Base-by-base conservation (phyloP, 2,113 vertebrate species). In the Pomatostomus ruficeps region DNA sequence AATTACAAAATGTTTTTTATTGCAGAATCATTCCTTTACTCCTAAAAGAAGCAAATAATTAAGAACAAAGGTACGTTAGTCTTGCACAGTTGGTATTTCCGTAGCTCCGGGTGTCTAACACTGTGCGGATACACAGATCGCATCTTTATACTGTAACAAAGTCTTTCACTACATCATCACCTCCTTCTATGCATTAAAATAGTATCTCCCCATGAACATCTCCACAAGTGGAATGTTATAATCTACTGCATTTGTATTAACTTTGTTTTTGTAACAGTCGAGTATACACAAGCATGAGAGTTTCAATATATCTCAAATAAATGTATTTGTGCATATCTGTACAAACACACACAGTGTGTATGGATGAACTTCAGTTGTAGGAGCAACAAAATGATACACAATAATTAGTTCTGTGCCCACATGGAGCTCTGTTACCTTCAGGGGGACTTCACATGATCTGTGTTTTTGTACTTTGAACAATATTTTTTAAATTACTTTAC, bases 401-500 rank as follows among this genome's bases (percentile, higher is more conserved):
- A 5, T 49, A 90, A 93, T 52, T 63, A 89, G 31, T 62, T 48
- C 25, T 77, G 78, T 63, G 43, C 59, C 71, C 49, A 89, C 62
- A 58, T 3, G 8, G 80, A 91, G 79, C 79, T 91, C 51, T 55
- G 61, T 59, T 88, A 71, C 75, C 51, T 84, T 93, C 72, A 83
- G 59, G 26, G 36, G 26, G 55, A 66, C 68, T 77, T 92, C 63
- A n/a, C 14, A 75, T 23, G 45, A 76, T 70, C 85, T 36, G 8
- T 54, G 77, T 88, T 94, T 95, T 63, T 83, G 51, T 74, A 83
- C 85, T 91, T 93, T 40, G 51, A 93, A 89, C 89, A 88, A 82
- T 88, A 76, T 40, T 82, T 79, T 77, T 48, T 8, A 70, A 94
- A 95, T 95, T 29, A 89, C 91, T 96, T 94, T 88, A 66, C 78